phyloP scores from a whole-genome alignment of 1,140 invertebrate species.

The Neotoxoptera formosana region DNA sequence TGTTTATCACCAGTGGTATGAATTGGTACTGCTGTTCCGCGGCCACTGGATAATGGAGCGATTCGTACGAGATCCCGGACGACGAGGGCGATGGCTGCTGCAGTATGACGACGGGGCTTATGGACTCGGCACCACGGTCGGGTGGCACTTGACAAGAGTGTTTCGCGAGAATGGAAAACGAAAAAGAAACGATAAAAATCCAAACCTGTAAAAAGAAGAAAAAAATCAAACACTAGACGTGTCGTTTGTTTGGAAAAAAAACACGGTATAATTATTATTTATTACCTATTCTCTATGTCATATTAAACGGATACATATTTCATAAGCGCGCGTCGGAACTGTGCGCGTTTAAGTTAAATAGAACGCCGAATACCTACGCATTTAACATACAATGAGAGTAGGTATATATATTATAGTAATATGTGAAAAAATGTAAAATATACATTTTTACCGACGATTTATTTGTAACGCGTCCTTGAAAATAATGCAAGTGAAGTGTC shows the following conservation, averaged over 20 bases:
- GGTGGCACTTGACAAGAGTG: neutral
- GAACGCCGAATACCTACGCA: neutral
- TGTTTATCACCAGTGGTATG: conserved; percentile 8
- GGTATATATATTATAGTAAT: neutral
- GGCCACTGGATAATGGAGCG: conserved; percentile 26
- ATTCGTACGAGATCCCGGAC: conserved; percentile 22
- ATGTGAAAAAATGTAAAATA: neutral
- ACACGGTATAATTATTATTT: neutral
- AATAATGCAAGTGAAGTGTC: conserved; percentile 12
- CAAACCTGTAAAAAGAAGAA: neutral
- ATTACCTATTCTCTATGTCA: neutral
- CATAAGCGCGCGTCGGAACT: neutral
- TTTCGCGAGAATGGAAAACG: neutral
- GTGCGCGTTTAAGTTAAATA: neutral
- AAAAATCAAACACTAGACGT: neutral
- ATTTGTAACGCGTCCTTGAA: conserved; percentile 46
- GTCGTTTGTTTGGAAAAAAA: neutral
- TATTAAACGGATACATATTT: neutral
- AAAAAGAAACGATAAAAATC: neutral
- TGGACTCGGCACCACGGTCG: neutral
- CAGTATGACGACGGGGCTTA: neutral
- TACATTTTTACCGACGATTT: neutral
- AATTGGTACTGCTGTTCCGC: neutral
- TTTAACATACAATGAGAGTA: neutral
- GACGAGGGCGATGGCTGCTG: neutral